Conservation (phyloP, 2,797 vertebrate genomes). For the Cossypha dichroa region DNA sequence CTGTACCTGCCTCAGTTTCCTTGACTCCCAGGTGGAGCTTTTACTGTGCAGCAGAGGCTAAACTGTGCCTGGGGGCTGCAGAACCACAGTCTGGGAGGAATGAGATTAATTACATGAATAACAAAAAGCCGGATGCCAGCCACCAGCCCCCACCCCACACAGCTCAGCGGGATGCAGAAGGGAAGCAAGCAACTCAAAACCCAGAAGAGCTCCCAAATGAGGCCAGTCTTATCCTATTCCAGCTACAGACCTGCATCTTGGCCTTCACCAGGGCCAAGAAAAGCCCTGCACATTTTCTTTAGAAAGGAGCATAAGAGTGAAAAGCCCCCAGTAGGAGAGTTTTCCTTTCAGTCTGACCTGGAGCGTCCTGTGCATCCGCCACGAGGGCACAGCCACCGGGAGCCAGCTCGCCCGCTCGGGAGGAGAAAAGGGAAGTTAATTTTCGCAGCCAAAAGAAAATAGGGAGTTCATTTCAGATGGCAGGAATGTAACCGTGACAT, state of each 20-base stretch:
- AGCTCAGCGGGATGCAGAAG: neutral
- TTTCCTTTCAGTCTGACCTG: slow-evolving; percentile 64
- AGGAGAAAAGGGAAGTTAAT: slow-evolving; percentile 49
- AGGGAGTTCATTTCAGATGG: slow-evolving; percentile 47
- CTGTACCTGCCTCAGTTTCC: neutral
- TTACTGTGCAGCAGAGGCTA: neutral
- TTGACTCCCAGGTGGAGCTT: neutral
- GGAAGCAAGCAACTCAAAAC: neutral
- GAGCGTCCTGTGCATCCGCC: slow-evolving; percentile 7
- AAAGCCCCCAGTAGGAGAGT: slow-evolving; percentile 46
- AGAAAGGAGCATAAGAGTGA: slow-evolving; percentile 47
- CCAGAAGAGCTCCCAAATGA: neutral
- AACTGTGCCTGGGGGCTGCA: neutral
- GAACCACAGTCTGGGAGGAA: neutral
- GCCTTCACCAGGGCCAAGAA: slow-evolving; percentile 38
- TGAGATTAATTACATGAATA: neutral
- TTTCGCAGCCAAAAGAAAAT: slow-evolving; percentile 34
- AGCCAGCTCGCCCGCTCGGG: neutral
- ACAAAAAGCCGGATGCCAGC: slow-evolving; percentile 2
- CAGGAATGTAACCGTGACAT: slow-evolving; percentile 12
- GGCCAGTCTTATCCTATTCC: slow-evolving; percentile 28
- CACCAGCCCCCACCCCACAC: neutral
- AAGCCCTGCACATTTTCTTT: slow-evolving; percentile 50
- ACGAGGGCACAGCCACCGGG: slow-evolving; percentile 3
- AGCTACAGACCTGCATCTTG: slow-evolving; percentile 31